A percentile compares a stretch with the other conserved stretches of the same genome.
phyloP scores from a whole-genome alignment of 1,140 invertebrate species.

The Neoseiulus cucumeris region DNA sequence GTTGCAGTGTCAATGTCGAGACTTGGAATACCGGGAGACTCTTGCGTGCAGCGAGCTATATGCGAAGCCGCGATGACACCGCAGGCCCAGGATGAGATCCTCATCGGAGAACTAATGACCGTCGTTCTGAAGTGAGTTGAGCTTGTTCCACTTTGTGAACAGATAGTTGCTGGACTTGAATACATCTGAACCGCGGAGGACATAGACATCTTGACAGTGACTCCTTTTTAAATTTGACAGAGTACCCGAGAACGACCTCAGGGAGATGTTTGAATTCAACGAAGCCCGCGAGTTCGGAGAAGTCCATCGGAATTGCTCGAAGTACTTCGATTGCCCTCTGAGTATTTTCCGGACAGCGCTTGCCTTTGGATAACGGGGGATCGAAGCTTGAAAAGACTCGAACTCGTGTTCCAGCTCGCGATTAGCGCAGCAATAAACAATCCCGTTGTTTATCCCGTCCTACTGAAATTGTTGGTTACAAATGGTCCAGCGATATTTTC shows the following conservation, averaged over 20 bases:
- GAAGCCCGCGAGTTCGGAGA: background rate
- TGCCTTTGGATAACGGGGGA: background rate
- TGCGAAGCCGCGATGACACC: background rate
- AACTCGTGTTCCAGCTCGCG: too few relatives aligned
- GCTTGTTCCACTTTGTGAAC: background rate
- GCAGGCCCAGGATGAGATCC: background rate
- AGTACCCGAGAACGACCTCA: background rate
- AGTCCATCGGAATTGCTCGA: background rate
- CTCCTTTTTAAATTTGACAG: background rate
- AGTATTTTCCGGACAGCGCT: background rate
- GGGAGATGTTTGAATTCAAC: background rate
- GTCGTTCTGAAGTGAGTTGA: background rate
- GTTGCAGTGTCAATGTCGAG: background rate
- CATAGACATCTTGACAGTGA: background rate
- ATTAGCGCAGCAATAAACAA: too few relatives aligned
- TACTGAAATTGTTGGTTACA: too few relatives aligned
- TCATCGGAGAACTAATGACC: background rate
- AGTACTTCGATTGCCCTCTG: constrained; percentile 1
- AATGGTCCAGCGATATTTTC: too few relatives aligned
- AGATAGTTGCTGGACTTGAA: background rate
- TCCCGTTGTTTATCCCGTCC: too few relatives aligned
- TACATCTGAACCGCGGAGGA: background rate
- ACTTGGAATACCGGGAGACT: background rate
- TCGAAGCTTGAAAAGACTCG: too few relatives aligned
- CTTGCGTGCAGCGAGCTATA: background rate